These are phyloP conservation scores for Vollenhovia emeryi DNA, from an alignment of 1,140 invertebrate species.

Conservation along the genomic window DNA sequence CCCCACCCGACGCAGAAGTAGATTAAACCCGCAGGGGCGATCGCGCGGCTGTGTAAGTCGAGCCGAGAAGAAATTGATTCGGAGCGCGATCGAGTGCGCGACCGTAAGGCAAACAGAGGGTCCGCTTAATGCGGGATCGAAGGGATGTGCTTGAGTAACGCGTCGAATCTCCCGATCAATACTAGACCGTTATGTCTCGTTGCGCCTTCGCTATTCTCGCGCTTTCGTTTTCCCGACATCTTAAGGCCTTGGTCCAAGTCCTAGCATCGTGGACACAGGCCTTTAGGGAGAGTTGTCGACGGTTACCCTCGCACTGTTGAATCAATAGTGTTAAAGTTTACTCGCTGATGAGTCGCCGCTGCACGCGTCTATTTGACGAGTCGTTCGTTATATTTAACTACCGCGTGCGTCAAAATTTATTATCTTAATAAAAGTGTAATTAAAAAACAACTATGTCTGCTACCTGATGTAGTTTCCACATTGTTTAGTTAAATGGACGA, in stretches of 20 bases:
- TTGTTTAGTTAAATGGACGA: no score
- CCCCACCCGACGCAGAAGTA: conserved; percentile 16
- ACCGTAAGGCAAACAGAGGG: conserved; percentile 41
- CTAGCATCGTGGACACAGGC: no score
- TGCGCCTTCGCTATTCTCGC: background rate
- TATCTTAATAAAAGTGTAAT: no score
- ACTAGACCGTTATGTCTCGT: background rate
- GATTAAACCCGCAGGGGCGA: conserved; percentile 36
- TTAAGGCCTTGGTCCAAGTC: no score
- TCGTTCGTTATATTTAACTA: no score
- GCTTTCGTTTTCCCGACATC: background rate
- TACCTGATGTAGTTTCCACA: no score
- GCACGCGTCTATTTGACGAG: no score
- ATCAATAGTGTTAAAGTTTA: no score
- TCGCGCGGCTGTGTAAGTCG: conserved; percentile 20
- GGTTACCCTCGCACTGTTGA: background rate
- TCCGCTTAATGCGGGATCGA: conserved; percentile 1
- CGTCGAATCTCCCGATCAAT: conserved; percentile 27
- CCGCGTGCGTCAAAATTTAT: no score
- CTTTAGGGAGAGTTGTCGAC: background rate
- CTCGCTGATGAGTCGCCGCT: no score
- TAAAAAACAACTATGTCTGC: no score
- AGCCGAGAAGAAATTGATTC: conserved; percentile 57
- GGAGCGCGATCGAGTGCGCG: conserved; percentile 13
- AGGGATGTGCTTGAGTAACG: background rate